Percentiles rank a stretch among this genome's conserved stretches.
Conservation (phyloP, 92 coral and sea anemone species). For the Paramuricea clavata region DNA sequence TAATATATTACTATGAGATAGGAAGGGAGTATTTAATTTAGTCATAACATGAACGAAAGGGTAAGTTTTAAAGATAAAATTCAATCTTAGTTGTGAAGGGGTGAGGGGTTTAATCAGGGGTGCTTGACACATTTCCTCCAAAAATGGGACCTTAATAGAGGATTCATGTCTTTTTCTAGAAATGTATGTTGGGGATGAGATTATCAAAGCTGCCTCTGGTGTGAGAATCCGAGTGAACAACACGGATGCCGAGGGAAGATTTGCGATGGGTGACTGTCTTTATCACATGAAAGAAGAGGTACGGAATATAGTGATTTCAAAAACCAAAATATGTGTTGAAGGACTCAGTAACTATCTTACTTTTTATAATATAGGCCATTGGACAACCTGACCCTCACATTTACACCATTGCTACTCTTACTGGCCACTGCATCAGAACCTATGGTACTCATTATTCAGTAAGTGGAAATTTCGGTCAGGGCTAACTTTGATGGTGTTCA, state of each 20-base stretch:
- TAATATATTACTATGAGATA: too few species aligned
- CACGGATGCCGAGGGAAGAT: constrained; percentile 97
- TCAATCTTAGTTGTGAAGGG: too few species aligned
- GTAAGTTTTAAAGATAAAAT: too few species aligned
- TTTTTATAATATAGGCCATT: background rate
- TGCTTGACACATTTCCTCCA: too few species aligned
- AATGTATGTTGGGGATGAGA: constrained; percentile 93
- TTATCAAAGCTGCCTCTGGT: constrained; percentile 95
- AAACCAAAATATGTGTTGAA: too few species aligned
- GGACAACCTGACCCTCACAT: constrained; percentile 66
- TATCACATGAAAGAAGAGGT: constrained; percentile 76
- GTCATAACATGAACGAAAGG: too few species aligned
- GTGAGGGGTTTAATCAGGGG: too few species aligned
- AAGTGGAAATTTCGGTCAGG: constrained; percentile 48
- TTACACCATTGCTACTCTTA: constrained; percentile 92
- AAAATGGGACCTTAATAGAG: too few species aligned
- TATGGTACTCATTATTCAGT: constrained; percentile 86
- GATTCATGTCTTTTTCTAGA: constrained; percentile 62
- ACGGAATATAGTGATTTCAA: constrained; percentile 29
- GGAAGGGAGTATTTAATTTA: too few species aligned
- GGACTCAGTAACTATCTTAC: background rate
- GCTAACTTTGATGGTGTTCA: too few species aligned
- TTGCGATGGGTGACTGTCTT: constrained; percentile 94
- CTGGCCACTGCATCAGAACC: constrained; percentile 89
- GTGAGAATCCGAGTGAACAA: constrained; percentile 92